These are phyloP conservation scores for Neoaliturus tenellus DNA, from an alignment of 2,888 invertebrate species.

Conservation along the genomic window DNA sequence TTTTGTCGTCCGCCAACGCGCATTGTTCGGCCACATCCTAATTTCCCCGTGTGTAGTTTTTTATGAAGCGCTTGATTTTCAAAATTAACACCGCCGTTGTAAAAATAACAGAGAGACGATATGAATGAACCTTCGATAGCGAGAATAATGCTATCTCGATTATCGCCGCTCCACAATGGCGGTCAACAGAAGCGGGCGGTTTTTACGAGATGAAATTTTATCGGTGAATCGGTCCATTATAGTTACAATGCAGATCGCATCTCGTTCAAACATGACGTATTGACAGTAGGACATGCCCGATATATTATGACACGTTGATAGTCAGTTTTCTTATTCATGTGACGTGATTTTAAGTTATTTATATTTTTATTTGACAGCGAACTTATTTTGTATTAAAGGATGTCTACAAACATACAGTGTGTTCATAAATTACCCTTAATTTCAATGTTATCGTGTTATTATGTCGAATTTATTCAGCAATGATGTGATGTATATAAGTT, in stretches of 20 bases:
- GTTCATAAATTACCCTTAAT: too few species aligned
- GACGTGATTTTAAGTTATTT: too few species aligned
- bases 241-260: not conserved
- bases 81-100: slow-evolving; percentile 6
- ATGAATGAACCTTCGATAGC: slow-evolving; percentile 1
- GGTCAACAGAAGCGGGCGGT: not conserved
- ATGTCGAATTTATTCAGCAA: too few species aligned
- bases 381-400: too few species aligned
- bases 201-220: slow-evolving; percentile 23
- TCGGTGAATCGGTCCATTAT: slow-evolving; percentile 17
- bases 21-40: not conserved
- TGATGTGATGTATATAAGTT: too few species aligned
- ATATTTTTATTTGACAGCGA: too few species aligned
- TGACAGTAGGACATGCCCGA: not conserved
- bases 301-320: too few species aligned
- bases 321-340: too few species aligned
- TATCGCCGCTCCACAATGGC: not conserved
- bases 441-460: too few species aligned
- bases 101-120: slow-evolving; percentile 6
- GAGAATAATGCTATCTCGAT: slow-evolving; percentile 21
- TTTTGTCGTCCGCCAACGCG: too few species aligned
- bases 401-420: too few species aligned
- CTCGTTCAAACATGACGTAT: not conserved
- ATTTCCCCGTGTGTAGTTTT: not conserved
- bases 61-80: not conserved